phyloP scores from a whole-genome alignment of 2,113 vertebrate genomes.

The Oostethus manadensis region DNA sequence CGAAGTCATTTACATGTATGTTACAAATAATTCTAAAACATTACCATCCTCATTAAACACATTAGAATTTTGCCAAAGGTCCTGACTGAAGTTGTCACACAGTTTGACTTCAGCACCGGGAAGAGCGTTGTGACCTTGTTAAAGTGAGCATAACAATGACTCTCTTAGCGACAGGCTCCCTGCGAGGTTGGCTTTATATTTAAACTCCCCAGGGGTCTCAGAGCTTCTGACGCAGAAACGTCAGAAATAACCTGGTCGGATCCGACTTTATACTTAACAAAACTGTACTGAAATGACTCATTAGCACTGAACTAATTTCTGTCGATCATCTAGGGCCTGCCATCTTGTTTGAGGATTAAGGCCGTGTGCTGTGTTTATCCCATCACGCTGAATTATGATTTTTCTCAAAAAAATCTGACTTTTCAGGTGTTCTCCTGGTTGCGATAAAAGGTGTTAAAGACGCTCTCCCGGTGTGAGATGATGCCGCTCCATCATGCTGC shows the following conservation, averaged over 20 bases:
- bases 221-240: conserved; percentile 5
- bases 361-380: background rate
- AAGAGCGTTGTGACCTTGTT: conserved; percentile 10
- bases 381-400: background rate
- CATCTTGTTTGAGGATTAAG: background rate
- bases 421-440: background rate
- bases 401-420: background rate
- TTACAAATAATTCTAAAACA: no score
- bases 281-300: conserved; percentile 3
- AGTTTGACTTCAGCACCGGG: conserved; percentile 9
- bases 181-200: conserved; percentile 12
- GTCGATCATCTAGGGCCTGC: background rate
- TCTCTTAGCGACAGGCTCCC: conserved; percentile 5
- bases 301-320: background rate
- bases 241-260: conserved; percentile 5
- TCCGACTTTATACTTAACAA: conserved; percentile 2
- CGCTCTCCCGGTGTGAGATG: background rate
- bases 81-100: background rate
- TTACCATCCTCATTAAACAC: background rate
- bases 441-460: background rate
- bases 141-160: conserved; percentile 10
- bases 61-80: background rate
- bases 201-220: conserved; percentile 3
- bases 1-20: no score
- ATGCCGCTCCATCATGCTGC: background rate